Conservation (phyloP, 2,797 vertebrate genomes). For the Astyanax mexicanus region DNA sequence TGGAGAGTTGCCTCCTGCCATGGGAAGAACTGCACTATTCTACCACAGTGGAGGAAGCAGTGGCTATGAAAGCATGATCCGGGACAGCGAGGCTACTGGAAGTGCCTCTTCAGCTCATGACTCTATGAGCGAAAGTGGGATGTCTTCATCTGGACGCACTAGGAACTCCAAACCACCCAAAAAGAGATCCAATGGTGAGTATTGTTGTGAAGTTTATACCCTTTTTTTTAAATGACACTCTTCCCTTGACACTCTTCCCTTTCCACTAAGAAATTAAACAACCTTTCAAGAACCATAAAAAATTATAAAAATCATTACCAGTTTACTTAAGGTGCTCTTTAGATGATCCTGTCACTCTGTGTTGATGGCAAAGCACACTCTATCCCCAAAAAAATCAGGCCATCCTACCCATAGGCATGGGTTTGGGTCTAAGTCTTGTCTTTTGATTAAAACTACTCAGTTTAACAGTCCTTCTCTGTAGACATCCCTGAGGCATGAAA, state of each 20-base stretch:
- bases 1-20: conserved; percentile 93
- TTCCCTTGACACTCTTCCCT: no score
- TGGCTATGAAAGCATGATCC: conserved; percentile 96
- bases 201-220: conserved; percentile 62
- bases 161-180: conserved; percentile 92
- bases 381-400: no score
- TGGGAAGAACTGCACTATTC: conserved; percentile 95
- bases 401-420: no score
- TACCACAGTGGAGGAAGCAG: conserved; percentile 97
- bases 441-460: no score
- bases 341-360: no score
- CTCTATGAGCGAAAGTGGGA: conserved; percentile 95
- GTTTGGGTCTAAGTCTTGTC: no score
- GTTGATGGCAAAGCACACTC: no score
- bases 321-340: no score
- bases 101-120: conserved; percentile 96
- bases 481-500: neutral
- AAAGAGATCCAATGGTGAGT: conserved; percentile 89
- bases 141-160: conserved; percentile 87
- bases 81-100: conserved; percentile 97
- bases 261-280: no score
- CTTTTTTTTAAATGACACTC: no score
- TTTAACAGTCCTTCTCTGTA: neutral
- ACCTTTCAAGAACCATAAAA: no score
- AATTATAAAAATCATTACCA: no score